Percentiles rank a stretch among this genome's conserved stretches.
These are phyloP conservation scores for Acanthochromis polyacanthus DNA, from an alignment of 2,113 vertebrate species.

Conservation along the genomic window DNA sequence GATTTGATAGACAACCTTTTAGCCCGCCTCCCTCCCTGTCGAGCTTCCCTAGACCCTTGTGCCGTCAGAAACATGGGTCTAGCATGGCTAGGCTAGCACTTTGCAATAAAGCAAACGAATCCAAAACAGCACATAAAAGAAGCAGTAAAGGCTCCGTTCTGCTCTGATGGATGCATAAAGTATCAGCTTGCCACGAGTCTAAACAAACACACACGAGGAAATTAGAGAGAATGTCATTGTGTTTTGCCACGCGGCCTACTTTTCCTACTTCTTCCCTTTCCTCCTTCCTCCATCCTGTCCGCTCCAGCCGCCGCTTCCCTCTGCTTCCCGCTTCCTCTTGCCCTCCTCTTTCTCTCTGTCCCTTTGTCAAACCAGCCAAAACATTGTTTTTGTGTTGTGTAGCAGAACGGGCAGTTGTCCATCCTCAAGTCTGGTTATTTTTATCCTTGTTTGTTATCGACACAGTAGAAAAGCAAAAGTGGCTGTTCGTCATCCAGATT, in stretches of 20 bases:
- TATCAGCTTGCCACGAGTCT: neutral
- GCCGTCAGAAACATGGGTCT: too few species aligned
- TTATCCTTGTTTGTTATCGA: conserved; percentile 49
- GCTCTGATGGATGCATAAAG: neutral
- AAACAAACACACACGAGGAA: conserved; percentile 31
- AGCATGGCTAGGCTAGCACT: too few species aligned
- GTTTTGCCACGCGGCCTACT: conserved; percentile 56
- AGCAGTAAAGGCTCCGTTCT: neutral
- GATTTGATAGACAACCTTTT: too few species aligned
- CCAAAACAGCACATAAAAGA: neutral
- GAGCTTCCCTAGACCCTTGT: too few species aligned
- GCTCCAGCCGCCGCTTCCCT: conserved; percentile 48
- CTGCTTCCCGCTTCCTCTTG: conserved; percentile 41
- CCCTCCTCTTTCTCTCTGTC: neutral
- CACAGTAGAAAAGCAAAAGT: conserved; percentile 44
- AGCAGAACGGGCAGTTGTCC: conserved; percentile 36
- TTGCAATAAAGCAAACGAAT: neutral
- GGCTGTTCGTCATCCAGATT: conserved; percentile 1
- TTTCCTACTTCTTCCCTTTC: conserved; percentile 60
- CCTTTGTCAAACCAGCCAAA: conserved; percentile 30
- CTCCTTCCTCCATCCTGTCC: conserved; percentile 52
- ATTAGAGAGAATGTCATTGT: conserved; percentile 52
- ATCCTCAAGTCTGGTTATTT: conserved; percentile 56
- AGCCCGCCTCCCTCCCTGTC: too few species aligned
- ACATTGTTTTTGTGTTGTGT: conserved; percentile 52